Evolutionary conservation across 2,888 invertebrate species (phyloP).

Genomic region (Diplazon laetatorius): DNA sequence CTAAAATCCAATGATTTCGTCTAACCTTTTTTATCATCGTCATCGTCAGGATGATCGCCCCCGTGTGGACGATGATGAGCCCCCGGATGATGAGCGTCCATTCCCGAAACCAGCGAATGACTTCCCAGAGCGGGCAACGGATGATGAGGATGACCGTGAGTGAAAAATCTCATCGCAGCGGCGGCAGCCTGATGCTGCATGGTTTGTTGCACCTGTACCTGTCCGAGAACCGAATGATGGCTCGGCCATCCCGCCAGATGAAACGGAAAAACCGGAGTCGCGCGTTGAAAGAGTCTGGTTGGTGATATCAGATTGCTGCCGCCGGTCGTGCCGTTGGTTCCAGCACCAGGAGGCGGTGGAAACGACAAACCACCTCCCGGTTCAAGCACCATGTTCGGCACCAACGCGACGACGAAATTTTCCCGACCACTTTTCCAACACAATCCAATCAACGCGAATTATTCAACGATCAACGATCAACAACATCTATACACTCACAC

Average conservation of each 20-base stretch:
- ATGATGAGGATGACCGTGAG: conserved; percentile 81
- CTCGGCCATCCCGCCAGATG: conserved; percentile 81
- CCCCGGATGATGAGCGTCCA: conserved; percentile 77
- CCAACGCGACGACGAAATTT: conserved; percentile 75
- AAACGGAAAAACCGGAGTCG: conserved; percentile 80
- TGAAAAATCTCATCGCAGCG: conserved; percentile 77
- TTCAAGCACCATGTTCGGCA: conserved; percentile 82
- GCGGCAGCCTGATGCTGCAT: conserved; percentile 80
- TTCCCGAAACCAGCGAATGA: conserved; percentile 78
- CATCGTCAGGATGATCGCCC: conserved; percentile 77
- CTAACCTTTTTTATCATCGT: conserved; percentile 81
- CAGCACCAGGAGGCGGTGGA: conserved; percentile 81
- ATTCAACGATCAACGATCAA: too few relatives aligned
- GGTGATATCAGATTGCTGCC: conserved; percentile 78
- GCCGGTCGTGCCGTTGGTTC: conserved; percentile 74
- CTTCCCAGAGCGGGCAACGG: conserved; percentile 78
- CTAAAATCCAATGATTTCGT: not conserved
- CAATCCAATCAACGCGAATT: too few relatives aligned
- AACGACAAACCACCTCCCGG: conserved; percentile 82
- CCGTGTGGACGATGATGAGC: conserved; percentile 78
- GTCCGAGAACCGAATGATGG: conserved; percentile 80
- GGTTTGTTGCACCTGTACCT: conserved; percentile 80
- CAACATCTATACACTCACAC: too few relatives aligned
- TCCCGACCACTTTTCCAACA: too few relatives aligned
- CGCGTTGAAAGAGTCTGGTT: conserved; percentile 79